phyloP scores from a whole-genome alignment of 2,797 vertebrate genomes.

The Siniperca obscura region DNA sequence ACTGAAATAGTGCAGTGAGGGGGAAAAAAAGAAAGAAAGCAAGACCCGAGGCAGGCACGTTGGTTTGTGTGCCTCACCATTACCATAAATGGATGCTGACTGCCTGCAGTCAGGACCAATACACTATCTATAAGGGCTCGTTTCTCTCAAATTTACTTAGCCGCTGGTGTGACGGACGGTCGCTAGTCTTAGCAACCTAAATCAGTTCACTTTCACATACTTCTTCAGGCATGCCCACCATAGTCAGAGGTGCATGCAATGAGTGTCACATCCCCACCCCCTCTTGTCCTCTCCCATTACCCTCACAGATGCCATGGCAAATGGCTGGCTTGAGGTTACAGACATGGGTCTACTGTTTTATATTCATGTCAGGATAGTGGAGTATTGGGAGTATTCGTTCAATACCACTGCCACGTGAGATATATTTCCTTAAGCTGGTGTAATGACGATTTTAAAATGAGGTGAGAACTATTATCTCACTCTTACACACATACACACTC shows the following conservation, averaged over 20 bases:
- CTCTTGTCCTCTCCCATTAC: slow-evolving; percentile 82
- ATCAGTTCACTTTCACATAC: slow-evolving; percentile 80
- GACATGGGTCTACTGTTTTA: slow-evolving; percentile 68
- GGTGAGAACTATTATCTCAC: slow-evolving; percentile 56
- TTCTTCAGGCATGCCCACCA: slow-evolving; percentile 70
- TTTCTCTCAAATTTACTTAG: slow-evolving; percentile 83
- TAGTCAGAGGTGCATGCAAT: slow-evolving; percentile 74
- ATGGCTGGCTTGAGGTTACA: slow-evolving; percentile 72
- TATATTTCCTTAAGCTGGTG: slow-evolving; percentile 55
- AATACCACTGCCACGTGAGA: slow-evolving; percentile 52
- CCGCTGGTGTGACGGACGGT: slow-evolving; percentile 74
- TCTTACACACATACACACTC: slow-evolving; percentile 40
- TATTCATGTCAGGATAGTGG: slow-evolving; percentile 65
- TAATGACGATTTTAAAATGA: slow-evolving; percentile 67
- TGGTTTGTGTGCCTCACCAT: slow-evolving; percentile 69
- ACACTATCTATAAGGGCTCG: slow-evolving; percentile 79
- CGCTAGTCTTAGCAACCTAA: slow-evolving; percentile 75
- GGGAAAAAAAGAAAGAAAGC: slow-evolving; percentile 55
- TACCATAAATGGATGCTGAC: slow-evolving; percentile 82
- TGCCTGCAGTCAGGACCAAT: slow-evolving; percentile 81
- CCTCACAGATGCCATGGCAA: slow-evolving; percentile 76
- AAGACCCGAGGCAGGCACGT: slow-evolving; percentile 59
- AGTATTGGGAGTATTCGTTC: slow-evolving; percentile 55
- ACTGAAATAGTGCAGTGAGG: slow-evolving; percentile 25
- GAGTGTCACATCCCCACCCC: slow-evolving; percentile 75